Evolutionary conservation across 2,113 vertebrate species (phyloP), one percentile per base, ranked within the genome.

Genomic region (Chiloscyllium plagiosum): DNA sequence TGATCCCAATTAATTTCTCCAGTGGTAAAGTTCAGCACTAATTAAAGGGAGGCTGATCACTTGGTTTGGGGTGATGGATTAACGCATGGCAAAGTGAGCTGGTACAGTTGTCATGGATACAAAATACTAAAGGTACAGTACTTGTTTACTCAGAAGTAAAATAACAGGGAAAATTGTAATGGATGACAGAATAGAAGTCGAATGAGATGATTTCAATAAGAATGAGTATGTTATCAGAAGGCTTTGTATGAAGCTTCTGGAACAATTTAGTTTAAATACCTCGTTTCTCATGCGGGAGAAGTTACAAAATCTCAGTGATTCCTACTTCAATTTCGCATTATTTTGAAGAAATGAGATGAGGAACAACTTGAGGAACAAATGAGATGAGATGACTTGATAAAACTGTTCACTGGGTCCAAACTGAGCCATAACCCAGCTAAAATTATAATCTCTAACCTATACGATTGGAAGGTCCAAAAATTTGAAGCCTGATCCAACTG

Each of bases 1-100:
- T 94, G 92, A 94, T 69, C 92, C 92, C 92, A 94, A 94, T 94
- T 94, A 94, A 94, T 94, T 70, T 94, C 66, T 69, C 37, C 92
- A 94, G n/a, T 94, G 65, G 66, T 70, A 94, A 68, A 94, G 37
- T 94, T 94, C 92, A 94, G 22, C 66, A 42, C 92, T 94, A 94
- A 94, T 94, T 94, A 69, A 37, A 94, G 92, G 17, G 92, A 72
- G 69, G 22, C 69, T 50, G 68, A 50, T 20, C 69, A 72, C 22
- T 95, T 52, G 94, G 37, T 47, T 50, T 72, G 42, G 69, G 69
- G 94, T 72, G 94, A 95, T 68, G 72, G 69, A 72, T 50, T 95
- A 95, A 72, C 69, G 33, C 68, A 33, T 52, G 92, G 92, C 92
- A 94, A 94, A 94, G 42, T 70, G 65, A 68, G 33, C 65, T 70